phyloP scores from a whole-genome alignment of 2,797 vertebrate species.

The Microhierax caerulescens region DNA sequence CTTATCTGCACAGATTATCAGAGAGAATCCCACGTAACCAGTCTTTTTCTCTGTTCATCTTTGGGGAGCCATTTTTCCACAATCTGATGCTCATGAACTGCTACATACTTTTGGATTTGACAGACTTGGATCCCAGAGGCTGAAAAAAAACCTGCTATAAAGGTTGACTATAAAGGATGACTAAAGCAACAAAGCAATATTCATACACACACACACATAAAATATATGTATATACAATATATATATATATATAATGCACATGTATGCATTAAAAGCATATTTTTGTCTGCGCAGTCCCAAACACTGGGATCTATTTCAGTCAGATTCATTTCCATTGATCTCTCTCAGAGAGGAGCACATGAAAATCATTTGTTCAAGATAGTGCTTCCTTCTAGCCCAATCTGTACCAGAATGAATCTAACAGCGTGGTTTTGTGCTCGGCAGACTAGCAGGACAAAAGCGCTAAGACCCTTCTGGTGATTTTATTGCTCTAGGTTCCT shows the following conservation, averaged over 20 bases:
- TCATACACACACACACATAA: background rate
- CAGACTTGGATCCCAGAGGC: background rate
- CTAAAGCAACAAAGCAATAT: background rate
- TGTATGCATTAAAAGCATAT: background rate
- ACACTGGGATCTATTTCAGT: background rate
- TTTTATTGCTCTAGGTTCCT: background rate
- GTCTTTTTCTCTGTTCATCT: background rate
- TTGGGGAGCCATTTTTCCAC: background rate
- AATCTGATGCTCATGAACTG: background rate
- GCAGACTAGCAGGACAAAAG: background rate
- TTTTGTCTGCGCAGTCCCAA: background rate
- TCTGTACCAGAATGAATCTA: background rate
- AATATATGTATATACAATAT: too few species aligned
- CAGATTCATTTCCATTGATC: background rate
- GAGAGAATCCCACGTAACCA: background rate
- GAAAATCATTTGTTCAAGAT: background rate
- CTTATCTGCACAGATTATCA: background rate
- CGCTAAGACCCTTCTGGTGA: background rate
- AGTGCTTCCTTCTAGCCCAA: background rate
- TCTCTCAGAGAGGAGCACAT: background rate
- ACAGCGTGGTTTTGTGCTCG: background rate
- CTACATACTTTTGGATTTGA: background rate
- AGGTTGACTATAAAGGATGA: background rate
- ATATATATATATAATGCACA: too few species aligned
- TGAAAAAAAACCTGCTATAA: background rate